These are phyloP conservation scores for Coregonus sp. DNA, from an alignment of 2,797 vertebrate species.

Conservation along the genomic window DNA sequence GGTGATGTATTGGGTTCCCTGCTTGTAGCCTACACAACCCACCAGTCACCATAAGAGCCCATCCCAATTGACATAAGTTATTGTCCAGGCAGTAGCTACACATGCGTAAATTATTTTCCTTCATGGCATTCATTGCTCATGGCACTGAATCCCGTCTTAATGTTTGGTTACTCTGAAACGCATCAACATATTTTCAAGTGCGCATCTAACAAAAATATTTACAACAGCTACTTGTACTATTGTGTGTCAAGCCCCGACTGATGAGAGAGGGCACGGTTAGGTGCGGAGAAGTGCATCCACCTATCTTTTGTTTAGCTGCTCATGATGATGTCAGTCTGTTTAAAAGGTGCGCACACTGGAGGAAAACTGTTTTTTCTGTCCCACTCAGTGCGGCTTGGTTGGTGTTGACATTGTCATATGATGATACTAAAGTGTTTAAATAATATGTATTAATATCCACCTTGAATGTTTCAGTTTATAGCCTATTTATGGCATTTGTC, in stretches of 20 bases:
- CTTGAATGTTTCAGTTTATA: neutral
- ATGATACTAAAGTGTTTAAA: neutral
- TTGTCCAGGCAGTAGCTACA: conserved; percentile 42
- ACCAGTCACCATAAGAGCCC: conserved; percentile 30
- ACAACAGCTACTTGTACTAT: neutral
- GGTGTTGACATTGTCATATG: neutral
- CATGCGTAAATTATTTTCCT: neutral
- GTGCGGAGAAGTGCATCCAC: conserved; percentile 8
- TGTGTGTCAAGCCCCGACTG: neutral
- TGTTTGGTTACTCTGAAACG: conserved; percentile 4
- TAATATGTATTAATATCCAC: neutral
- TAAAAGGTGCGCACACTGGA: neutral
- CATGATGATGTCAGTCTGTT: conserved; percentile 16
- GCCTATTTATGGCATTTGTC: neutral
- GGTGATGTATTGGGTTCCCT: conserved; percentile 14
- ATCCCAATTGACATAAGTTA: conserved; percentile 44
- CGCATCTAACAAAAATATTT: neutral
- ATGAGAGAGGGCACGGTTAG: neutral
- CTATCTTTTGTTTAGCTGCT: conserved; percentile 20
- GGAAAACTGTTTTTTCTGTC: neutral
- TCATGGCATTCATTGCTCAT: neutral
- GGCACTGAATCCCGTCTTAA: neutral
- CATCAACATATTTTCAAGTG: neutral
- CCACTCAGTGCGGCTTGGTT: neutral
- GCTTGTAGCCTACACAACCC: conserved; percentile 11